Evolutionary conservation across 2,113 vertebrate species (phyloP).

Genomic region (Oriolus oriolus): DNA sequence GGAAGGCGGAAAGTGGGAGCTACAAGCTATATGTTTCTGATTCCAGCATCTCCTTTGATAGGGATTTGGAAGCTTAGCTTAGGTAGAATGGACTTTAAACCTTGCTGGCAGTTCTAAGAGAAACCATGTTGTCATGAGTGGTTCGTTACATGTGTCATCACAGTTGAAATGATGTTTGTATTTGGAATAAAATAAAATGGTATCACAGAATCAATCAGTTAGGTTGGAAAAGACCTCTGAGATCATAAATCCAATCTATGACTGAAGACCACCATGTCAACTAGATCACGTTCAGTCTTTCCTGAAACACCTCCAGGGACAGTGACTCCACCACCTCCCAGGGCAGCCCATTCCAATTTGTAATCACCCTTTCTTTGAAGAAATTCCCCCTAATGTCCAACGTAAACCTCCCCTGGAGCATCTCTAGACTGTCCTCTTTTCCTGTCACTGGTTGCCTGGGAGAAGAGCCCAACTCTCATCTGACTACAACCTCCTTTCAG

Average conservation of each 20-base stretch:
- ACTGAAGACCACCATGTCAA: background rate
- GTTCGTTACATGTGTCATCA: background rate
- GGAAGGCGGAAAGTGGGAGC: too few relatives aligned
- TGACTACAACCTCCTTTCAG: background rate
- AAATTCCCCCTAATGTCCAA: background rate
- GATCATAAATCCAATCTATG: background rate
- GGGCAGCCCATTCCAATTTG: background rate
- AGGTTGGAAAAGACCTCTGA: background rate
- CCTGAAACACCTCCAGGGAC: background rate
- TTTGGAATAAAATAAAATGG: background rate
- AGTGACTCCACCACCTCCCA: background rate
- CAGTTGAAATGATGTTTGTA: background rate
- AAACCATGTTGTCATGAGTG: fast-evolving
- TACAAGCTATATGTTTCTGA: background rate
- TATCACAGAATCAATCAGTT: background rate
- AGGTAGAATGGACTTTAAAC: background rate
- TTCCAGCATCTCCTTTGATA: background rate
- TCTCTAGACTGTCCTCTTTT: background rate
- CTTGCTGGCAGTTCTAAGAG: background rate
- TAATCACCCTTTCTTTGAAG: background rate
- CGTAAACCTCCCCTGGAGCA: background rate
- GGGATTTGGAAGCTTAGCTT: background rate
- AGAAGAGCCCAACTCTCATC: background rate
- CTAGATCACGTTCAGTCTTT: background rate
- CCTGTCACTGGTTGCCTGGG: background rate